Conservation (phyloP, 2,797 vertebrate species). For the Synaphobranchus kaupii region DNA sequence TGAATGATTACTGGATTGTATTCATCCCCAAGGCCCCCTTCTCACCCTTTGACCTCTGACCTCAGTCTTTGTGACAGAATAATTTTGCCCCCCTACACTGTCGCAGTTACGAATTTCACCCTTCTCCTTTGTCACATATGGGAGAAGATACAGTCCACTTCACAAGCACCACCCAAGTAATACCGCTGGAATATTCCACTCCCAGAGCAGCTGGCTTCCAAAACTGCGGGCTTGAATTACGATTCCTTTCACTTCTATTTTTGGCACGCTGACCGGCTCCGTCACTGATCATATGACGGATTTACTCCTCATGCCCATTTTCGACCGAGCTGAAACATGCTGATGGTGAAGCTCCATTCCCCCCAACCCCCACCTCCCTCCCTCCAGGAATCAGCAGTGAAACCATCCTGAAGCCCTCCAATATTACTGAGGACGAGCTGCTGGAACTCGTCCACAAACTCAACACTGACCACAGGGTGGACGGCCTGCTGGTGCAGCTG, state of each 20-base stretch:
- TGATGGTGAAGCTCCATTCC: not conserved
- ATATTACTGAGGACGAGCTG: slow-evolving; percentile 86
- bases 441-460: slow-evolving; percentile 86
- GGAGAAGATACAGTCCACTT: not conserved
- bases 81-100: not conserved
- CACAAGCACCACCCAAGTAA: not conserved
- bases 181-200: not conserved
- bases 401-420: slow-evolving; percentile 86
- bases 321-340: not conserved
- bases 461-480: slow-evolving; percentile 84
- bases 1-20: too few species aligned
- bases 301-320: not conserved
- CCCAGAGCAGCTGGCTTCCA: not conserved
- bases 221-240: not conserved
- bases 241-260: not conserved
- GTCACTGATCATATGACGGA: not conserved
- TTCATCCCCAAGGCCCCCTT: too few species aligned
- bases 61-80: not conserved
- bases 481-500: slow-evolving; percentile 92
- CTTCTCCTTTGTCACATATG: too few species aligned
- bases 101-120: too few species aligned
- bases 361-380: slow-evolving; percentile 26
- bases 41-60: too few species aligned
- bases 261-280: not conserved
- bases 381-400: slow-evolving; percentile 90